Evolutionary conservation across 2,113 vertebrate genomes (phyloP).

Genomic region (Notarius quadriscutis): DNA sequence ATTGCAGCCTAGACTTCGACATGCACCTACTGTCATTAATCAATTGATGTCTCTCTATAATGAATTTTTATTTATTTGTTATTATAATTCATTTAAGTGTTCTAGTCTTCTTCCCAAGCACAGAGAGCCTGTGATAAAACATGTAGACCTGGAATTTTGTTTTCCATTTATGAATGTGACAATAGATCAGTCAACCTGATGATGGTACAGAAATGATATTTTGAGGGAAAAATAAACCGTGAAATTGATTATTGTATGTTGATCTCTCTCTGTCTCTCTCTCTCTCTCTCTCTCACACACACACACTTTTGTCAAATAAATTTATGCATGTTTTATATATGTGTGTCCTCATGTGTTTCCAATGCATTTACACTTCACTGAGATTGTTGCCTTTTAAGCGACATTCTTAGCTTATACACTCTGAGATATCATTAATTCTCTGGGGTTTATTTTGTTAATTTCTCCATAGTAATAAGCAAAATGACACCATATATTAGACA

Average conservation of each 20-base stretch:
- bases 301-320: conserved; percentile 36
- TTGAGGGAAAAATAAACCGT: background rate
- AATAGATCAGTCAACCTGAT: conserved; percentile 17
- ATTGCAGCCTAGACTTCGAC: conserved; percentile 13
- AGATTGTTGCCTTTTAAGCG: no score
- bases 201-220: conserved; percentile 9
- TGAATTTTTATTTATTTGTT: conserved; percentile 31
- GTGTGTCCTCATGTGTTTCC: conserved; percentile 7
- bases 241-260: conserved; percentile 19
- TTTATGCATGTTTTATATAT: conserved; percentile 45
- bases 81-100: conserved; percentile 31
- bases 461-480: background rate
- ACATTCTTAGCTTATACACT: no score
- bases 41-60: conserved; percentile 35
- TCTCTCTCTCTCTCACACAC: background rate
- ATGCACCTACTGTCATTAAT: conserved; percentile 34
- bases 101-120: conserved; percentile 13
- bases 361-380: background rate
- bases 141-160: background rate
- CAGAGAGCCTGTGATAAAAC: conserved; percentile 17
- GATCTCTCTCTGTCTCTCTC: background rate
- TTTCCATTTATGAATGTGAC: conserved; percentile 27
- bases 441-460: background rate
- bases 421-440: background rate
- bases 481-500: background rate